Conservation (phyloP, 2,113 vertebrate genomes). For the Menura novaehollandiae region DNA sequence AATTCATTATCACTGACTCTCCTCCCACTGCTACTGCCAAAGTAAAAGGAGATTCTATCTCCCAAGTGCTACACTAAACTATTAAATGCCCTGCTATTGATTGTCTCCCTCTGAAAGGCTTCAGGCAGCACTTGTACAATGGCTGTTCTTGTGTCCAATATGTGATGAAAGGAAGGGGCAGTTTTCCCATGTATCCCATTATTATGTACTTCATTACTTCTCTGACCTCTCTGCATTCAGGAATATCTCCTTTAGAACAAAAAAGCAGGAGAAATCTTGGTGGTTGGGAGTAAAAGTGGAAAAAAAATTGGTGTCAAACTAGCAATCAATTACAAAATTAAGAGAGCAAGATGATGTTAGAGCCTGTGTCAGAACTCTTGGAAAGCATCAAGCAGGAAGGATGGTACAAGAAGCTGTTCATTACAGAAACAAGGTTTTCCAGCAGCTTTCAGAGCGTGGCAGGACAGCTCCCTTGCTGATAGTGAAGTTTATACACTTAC, state of each 20-base stretch:
- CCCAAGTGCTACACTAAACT: background rate
- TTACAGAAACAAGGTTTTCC: background rate
- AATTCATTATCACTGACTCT: background rate
- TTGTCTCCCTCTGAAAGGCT: constrained; percentile 1
- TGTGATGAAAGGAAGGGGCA: background rate
- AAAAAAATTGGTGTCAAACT: background rate
- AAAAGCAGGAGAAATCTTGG: background rate
- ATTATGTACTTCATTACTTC: background rate
- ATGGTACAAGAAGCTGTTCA: background rate
- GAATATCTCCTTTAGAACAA: background rate
- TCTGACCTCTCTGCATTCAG: background rate
- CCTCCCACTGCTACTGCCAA: background rate
- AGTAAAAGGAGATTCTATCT: background rate
- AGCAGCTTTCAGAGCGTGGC: fast-evolving
- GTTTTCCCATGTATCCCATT: background rate
- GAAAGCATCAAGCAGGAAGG: background rate
- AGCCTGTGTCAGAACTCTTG: background rate
- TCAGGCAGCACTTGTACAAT: background rate
- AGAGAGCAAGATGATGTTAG: background rate
- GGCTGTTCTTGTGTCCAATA: background rate
- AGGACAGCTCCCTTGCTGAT: background rate
- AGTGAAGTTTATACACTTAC: background rate
- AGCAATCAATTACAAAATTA: background rate
- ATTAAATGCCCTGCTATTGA: background rate
- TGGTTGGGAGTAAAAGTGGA: background rate